A percentile compares a stretch with the other conserved stretches of the same genome.
Evolutionary conservation across 2,888 invertebrate species (phyloP).

Genomic region (Sinohyriopsis cumingii): DNA sequence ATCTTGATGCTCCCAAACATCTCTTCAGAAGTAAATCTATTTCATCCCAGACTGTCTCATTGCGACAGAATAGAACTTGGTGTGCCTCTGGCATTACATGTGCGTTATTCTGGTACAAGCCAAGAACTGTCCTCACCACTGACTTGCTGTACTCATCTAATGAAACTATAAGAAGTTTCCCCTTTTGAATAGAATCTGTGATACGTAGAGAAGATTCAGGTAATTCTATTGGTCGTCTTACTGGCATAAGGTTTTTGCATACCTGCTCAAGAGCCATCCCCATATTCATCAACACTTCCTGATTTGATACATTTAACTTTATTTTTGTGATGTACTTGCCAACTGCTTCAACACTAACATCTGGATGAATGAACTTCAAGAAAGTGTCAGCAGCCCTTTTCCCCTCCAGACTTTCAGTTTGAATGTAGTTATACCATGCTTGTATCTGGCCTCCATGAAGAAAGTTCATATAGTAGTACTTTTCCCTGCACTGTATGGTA

Average conservation of each 20-base stretch:
- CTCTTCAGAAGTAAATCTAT: conserved; percentile 35
- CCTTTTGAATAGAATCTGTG: conserved; percentile 35
- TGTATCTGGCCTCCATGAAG: conserved; percentile 39
- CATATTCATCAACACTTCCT: too few relatives aligned
- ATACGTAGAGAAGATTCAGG: conserved; percentile 2
- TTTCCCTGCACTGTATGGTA: conserved; percentile 15
- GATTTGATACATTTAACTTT: too few relatives aligned
- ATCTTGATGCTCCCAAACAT: conserved; percentile 24
- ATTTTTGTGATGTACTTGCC: too few relatives aligned
- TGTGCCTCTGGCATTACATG: conserved; percentile 36
- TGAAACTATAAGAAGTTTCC: conserved; percentile 31
- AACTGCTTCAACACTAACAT: conserved; percentile 1
- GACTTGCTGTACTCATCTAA: conserved; percentile 37
- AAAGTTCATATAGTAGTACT: conserved; percentile 36
- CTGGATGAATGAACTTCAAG: conserved; percentile 32
- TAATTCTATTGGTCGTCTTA: too few relatives aligned
- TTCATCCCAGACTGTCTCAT: conserved; percentile 42
- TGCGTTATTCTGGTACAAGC: conserved; percentile 38
- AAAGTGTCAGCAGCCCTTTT: conserved; percentile 13
- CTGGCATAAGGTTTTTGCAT: too few relatives aligned
- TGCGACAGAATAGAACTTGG: conserved; percentile 43
- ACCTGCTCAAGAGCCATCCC: too few relatives aligned
- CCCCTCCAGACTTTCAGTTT: conserved; percentile 1
- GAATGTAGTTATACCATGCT: conserved; percentile 28
- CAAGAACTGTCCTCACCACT: conserved; percentile 38